Base-by-base conservation (phyloP, 1,140 invertebrate species). In the Homalodisca vitripennis region DNA sequence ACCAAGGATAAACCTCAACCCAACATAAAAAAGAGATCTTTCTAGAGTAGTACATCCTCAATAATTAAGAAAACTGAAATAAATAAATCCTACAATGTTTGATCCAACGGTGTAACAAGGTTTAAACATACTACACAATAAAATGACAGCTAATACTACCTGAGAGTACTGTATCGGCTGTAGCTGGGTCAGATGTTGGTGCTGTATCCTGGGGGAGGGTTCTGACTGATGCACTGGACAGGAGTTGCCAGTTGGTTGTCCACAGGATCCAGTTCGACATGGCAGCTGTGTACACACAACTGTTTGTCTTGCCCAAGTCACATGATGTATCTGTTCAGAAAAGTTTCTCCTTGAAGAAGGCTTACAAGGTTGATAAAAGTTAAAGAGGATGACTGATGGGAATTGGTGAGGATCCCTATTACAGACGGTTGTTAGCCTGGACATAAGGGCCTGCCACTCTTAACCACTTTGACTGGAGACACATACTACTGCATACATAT, bases 131-230 rank as follows among this genome's bases (percentile, higher is more conserved):
- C n/a, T n/a, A n/a, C n/a, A n/a, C n/a, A n/a, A n/a, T n/a, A n/a
- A n/a, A n/a, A n/a, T n/a, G n/a, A n/a, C n/a, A n/a, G n/a, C n/a
- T n/a, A n/a, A n/a, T n/a, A n/a, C 57, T 26, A 71, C 41, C 29
- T 71, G 70, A 12, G 64, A 66, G 29, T 68, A 71, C 22, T 67
- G 70, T n/a, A 68, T n/a, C 20, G 66, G 64, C 29, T 67, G 66
- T 24, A 71, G 30, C 29, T 67, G 57, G 27, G 70, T 46, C 2
- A 68, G 41, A 48, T 66, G 69, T 27, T 70, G 68, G 30, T 70
- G 70, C 60, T 71, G 70, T 20, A 67, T 30, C 27, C 69, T 53
- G 17, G 64, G 57, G 17, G 64, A 62, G 12, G 68, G 3, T 66
- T 30, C 27, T 71, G 70, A 29, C 55, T 65, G 31, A 70, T 30